Conservation (phyloP, 2,888 invertebrate species). For the Synanthedon tipuliformis region DNA sequence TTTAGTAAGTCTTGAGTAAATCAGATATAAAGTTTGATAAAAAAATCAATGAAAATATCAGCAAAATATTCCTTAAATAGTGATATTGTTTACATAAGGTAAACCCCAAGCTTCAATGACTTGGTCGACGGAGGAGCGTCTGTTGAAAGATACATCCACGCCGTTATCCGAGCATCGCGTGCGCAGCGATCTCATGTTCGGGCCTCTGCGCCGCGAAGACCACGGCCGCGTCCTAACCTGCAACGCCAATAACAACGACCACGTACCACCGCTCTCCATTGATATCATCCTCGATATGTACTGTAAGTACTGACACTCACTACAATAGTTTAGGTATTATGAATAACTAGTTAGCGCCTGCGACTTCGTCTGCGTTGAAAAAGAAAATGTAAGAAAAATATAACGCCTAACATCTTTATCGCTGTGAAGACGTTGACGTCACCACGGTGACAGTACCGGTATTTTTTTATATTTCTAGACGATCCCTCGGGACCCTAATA, state of each 20-base stretch:
- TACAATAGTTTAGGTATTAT: no score
- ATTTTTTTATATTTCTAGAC: no score
- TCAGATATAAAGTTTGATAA: no score
- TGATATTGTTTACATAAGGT: constrained; percentile 46
- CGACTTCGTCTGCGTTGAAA: no score
- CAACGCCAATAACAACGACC: constrained; percentile 77
- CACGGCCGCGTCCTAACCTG: constrained; percentile 75
- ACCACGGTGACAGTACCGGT: no score
- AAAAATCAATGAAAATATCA: no score
- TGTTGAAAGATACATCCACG: constrained; percentile 72
- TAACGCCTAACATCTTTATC: no score
- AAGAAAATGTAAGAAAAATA: no score
- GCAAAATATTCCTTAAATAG: background rate
- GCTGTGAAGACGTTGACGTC: no score
- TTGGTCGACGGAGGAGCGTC: constrained; percentile 76
- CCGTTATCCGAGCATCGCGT: constrained; percentile 73
- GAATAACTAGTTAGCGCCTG: no score
- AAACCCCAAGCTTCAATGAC: constrained; percentile 74
- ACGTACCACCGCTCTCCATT: constrained; percentile 74
- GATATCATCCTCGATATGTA: constrained; percentile 77
- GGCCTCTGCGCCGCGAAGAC: constrained; percentile 73
- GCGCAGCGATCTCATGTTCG: constrained; percentile 72
- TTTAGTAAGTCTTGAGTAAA: no score
- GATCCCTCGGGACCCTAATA: no score
- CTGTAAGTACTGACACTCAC: constrained; percentile 58